phyloP scores from a whole-genome alignment of 2,797 vertebrate species.

The Buceros bicornis region DNA sequence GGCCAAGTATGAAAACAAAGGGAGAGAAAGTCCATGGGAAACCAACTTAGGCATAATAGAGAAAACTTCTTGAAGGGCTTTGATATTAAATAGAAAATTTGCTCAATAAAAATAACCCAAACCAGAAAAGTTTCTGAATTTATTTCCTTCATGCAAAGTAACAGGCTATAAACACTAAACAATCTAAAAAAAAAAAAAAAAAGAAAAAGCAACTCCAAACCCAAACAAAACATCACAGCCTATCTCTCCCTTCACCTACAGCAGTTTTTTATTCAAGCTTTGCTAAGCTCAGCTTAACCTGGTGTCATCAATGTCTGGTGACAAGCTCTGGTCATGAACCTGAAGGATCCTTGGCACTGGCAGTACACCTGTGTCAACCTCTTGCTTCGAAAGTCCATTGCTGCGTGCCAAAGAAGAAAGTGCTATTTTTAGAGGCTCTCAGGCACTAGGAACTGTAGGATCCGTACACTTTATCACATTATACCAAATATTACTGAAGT shows the following conservation, averaged over 20 bases:
- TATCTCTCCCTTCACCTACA: not conserved
- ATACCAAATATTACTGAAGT: not conserved
- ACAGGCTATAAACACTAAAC: constrained; percentile 10
- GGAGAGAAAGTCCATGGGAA: constrained; percentile 11
- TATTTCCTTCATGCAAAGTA: constrained; percentile 11
- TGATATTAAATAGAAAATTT: not conserved
- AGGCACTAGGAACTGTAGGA: not conserved
- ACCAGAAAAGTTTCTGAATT: not conserved
- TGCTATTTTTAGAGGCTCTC: not conserved
- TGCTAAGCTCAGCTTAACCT: not conserved
- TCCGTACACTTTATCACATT: not conserved
- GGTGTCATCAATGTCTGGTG: not conserved
- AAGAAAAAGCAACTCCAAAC: not conserved
- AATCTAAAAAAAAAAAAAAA: not conserved
- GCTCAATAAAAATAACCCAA: constrained; percentile 12
- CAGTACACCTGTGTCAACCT: not conserved
- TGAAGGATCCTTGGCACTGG: not conserved
- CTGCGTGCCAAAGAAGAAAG: not conserved
- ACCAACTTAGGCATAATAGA: not conserved
- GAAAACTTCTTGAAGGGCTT: not conserved
- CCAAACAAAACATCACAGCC: not conserved
- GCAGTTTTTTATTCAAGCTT: not conserved
- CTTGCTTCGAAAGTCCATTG: not conserved
- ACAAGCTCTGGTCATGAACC: not conserved
- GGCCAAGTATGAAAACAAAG: constrained; percentile 46